Percentiles rank a stretch among this genome's conserved stretches.
Conservation (phyloP, 2,888 invertebrate genomes). For the Palloptera scutellata region DNA sequence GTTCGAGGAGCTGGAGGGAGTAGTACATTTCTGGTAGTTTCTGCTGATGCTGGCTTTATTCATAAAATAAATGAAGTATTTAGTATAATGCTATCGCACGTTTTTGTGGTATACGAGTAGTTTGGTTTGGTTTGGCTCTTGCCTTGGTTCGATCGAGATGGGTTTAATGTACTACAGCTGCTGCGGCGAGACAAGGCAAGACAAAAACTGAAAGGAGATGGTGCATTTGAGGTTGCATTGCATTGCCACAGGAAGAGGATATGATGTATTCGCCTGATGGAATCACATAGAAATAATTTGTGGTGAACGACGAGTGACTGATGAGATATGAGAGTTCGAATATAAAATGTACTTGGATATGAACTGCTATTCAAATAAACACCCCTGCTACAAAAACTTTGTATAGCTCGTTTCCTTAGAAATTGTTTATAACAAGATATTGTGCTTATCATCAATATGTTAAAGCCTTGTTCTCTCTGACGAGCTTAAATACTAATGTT, state of each 20-base stretch:
- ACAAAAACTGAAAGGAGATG: not conserved
- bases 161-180: not conserved
- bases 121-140: slow-evolving; percentile 16
- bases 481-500: too few relatives aligned
- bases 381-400: too few relatives aligned
- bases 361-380: too few relatives aligned
- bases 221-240: slow-evolving; percentile 8
- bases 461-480: too few relatives aligned
- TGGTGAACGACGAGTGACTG: slow-evolving; percentile 35
- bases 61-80: slow-evolving; percentile 57
- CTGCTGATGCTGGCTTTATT: slow-evolving; percentile 43
- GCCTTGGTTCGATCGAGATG: not conserved
- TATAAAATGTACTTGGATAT: too few relatives aligned
- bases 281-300: slow-evolving; percentile 34
- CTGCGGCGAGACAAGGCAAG: not conserved
- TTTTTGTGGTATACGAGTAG: slow-evolving; percentile 15
- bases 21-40: slow-evolving; percentile 1
- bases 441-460: too few relatives aligned
- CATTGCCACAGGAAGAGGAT: slow-evolving; percentile 15
- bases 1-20: not conserved
- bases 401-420: too few relatives aligned
- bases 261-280: slow-evolving; percentile 19
- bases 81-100: slow-evolving; percentile 43
- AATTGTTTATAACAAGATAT: too few relatives aligned
- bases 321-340: slow-evolving; percentile 14